Base-by-base conservation (phyloP, 1,140 invertebrate genomes). In the Littorina saxatilis region DNA sequence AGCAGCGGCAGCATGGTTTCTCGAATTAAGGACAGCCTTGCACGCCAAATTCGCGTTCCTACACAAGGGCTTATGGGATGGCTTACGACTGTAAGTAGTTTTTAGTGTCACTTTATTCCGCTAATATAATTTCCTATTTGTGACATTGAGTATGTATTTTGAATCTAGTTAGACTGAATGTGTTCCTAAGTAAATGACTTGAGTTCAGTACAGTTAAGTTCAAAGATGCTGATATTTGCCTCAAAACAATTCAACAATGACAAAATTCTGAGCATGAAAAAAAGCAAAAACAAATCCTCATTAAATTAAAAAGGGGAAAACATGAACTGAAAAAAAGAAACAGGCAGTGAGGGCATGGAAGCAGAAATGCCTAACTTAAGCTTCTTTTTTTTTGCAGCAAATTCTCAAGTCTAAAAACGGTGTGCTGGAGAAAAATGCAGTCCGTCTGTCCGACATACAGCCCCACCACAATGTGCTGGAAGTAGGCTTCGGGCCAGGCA, bases 401-500 rank as follows among this genome's bases (percentile, higher is more conserved):
- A 35, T 83, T 4, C 81, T 85, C 47, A 58, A 79, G 37, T 72
- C 79, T 20, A 50, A 32, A 40, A 88, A 85, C 58, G 27, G 29
- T 20, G 50, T 75, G 61, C 61, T 89, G 32, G 83, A 87, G 61
- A 35, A 74, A 27, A 87, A 84, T 82, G 85, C 86, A 61, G 86
- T 81, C 9, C 32, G 73, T 17, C 66, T 86, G 7, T 84, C 83
- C 75, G 37, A 83, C 17, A 84, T 89, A n/a, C 58, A 88, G 52
- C 82, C 87, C 55, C 63, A 89, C 74, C 82, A 87, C 40, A 74
- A 83, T 20, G 86, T 89, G 29, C 55, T 89, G 17, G 87, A 89
- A 55, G 80, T 89, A 15, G 88, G 88, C 0, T 89, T 88, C 83
- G 88, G 88, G 43, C 82, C 86, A 4, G 88, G 88, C 9, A 7